Evolutionary conservation across 2,797 vertebrate genomes (phyloP).

Genomic region (Novumbra hubbsi): DNA sequence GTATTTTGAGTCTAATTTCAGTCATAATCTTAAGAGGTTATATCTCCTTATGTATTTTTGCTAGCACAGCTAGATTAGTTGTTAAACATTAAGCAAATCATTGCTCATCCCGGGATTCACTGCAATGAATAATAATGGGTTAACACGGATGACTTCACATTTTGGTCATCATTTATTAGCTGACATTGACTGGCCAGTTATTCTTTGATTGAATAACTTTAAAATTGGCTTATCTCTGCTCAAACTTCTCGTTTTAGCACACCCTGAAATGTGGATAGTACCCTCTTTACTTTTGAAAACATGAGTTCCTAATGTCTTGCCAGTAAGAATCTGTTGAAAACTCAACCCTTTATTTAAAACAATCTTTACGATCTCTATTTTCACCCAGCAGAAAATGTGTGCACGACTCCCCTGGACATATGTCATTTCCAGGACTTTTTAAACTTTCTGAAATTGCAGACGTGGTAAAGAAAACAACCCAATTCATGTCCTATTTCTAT

Average conservation of each 20-base stretch:
- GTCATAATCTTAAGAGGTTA: constrained; percentile 19
- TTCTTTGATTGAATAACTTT: constrained; percentile 70
- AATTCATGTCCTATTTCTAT: constrained; percentile 51
- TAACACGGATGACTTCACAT: constrained; percentile 45
- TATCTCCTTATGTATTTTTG: constrained; percentile 6
- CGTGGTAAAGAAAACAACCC: constrained; percentile 48
- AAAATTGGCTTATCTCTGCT: constrained; percentile 55
- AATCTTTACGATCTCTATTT: too few species aligned
- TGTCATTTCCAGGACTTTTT: constrained; percentile 53
- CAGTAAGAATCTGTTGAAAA: constrained; percentile 31
- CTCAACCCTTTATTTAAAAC: constrained; percentile 58
- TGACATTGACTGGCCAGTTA: constrained; percentile 55
- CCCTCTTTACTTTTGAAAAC: constrained; percentile 50
- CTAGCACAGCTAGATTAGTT: constrained; percentile 29
- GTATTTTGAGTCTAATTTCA: constrained; percentile 21
- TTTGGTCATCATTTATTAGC: constrained; percentile 52
- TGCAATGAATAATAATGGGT: constrained; percentile 37
- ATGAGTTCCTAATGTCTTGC: constrained; percentile 20
- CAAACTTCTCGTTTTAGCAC: constrained; percentile 40
- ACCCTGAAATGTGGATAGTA: constrained; percentile 29
- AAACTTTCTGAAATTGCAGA: constrained; percentile 49
- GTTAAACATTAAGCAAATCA: constrained; percentile 27
- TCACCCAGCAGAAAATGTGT: constrained; percentile 25
- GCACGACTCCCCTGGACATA: constrained; percentile 39
- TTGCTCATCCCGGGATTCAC: constrained; percentile 2